Base-by-base conservation (phyloP, 2,888 invertebrate species). In the Euplexia lucipara region DNA sequence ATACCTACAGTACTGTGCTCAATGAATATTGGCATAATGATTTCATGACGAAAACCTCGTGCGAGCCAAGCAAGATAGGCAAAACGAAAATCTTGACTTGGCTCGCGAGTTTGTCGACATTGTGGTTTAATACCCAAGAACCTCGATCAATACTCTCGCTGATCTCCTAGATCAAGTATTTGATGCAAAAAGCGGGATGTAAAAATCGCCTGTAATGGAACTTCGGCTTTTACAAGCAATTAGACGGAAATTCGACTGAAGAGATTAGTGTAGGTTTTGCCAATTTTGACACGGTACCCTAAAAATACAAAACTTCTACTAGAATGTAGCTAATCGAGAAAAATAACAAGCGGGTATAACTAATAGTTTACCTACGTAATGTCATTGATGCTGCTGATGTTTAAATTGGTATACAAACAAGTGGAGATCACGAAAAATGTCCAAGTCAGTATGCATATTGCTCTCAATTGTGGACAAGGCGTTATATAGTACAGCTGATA, bases 401-500 rank as follows among this genome's bases (percentile, higher is more conserved):
- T 20, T 42, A 30, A 16, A n/a, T 49, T 49, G n/a, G 4, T 51
- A 59, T 7, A 60, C 44, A 71, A 63, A 67, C 44, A 39, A 60
- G 44, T 56, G 12, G 22, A 30, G 42, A 63, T 68, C 53, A 62
- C 62, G 57, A 59, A 59, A 41, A 70, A 58, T 58, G 53, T 51
- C 51, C 59, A 59, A 70, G 48, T 57, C 9, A 47, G 51, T 53
- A 42, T 54, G 39, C 54, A 39, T 59, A 51, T 62, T 65, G 47
- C 53, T 53, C 63, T 70, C 53, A 68, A 52, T 54, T 70, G 56
- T 68, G 45, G 41, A 63, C 49, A 39, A 70, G 57, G 54, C 70
- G 52, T 70, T 64, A 65, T 49, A 49, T 49, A 63, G 63, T 68
- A 37, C 56, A 59, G 39, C 64, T 78, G 83, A 82, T 82, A 81